Evolutionary conservation across 2,113 vertebrate species (phyloP).

Genomic region (Picathartes gymnocephalus): DNA sequence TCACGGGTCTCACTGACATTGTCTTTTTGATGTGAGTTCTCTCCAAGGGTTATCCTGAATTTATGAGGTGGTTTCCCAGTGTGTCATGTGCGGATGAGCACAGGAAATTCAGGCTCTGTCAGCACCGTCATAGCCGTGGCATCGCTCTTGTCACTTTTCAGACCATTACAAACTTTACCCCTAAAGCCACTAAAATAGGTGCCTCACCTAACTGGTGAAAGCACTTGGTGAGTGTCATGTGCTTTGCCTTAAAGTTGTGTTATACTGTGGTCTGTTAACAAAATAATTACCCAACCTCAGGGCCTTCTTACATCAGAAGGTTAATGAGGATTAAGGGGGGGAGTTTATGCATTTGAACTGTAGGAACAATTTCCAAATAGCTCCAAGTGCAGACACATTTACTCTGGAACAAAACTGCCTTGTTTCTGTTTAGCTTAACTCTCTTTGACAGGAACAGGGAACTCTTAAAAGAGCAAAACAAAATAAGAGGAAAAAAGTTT

Average conservation of each 20-base stretch:
- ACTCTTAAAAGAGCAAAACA: not conserved
- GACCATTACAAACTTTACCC: not conserved
- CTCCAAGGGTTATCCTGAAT: not conserved
- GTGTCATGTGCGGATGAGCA: not conserved
- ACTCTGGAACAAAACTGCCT: not conserved
- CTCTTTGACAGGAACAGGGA: slow-evolving; percentile 33
- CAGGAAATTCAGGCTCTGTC: not conserved
- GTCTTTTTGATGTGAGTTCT: not conserved
- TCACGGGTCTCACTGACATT: not conserved
- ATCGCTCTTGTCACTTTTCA: not conserved
- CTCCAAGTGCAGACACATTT: not conserved
- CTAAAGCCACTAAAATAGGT: not conserved
- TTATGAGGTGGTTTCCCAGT: not conserved
- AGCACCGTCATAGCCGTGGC: not conserved
- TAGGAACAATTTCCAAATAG: not conserved
- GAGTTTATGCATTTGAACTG: not conserved
- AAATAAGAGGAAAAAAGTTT: slow-evolving; percentile 12
- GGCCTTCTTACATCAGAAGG: not conserved
- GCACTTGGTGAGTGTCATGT: not conserved
- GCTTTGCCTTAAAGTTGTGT: not conserved
- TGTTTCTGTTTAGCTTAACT: slow-evolving; percentile 46
- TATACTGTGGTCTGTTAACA: not conserved
- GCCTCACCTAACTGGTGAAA: not conserved
- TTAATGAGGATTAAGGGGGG: not conserved
- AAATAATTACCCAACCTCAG: not conserved